Evolutionary conservation across 2,113 vertebrate species (phyloP).

Genomic region (Chloroceryle aenea): DNA sequence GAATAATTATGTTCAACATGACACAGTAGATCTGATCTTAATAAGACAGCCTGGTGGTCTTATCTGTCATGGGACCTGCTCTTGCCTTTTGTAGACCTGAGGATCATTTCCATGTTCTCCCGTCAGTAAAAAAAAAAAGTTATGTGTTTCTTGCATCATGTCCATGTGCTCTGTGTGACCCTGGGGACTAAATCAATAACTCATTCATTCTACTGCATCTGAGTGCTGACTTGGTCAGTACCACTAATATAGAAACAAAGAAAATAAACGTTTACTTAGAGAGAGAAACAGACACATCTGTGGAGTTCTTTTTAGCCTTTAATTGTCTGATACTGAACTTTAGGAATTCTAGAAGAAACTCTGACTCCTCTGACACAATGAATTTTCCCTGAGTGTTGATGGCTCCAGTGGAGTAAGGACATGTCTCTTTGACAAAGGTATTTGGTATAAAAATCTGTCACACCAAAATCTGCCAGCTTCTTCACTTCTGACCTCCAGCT

Average conservation of each 20-base stretch:
- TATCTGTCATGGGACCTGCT: neutral
- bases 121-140: neutral
- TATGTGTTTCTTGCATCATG: neutral
- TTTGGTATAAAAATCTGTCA: neutral
- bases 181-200: neutral
- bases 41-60: constrained; percentile 24
- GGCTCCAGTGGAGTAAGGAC: neutral
- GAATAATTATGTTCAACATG: constrained; percentile 38
- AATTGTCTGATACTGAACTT: neutral
- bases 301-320: constrained; percentile 14
- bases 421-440: neutral
- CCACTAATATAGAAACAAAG: neutral
- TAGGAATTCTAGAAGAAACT: neutral
- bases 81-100: neutral
- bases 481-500: neutral
- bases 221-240: neutral
- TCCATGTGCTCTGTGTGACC: neutral
- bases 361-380: neutral
- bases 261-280: constrained; percentile 13
- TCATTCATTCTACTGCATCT: neutral
- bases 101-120: neutral
- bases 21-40: constrained; percentile 46
- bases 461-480: neutral
- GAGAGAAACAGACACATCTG: neutral
- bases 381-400: neutral